Percentiles rank a stretch among this genome's conserved stretches.
These are phyloP conservation scores for Patella ulyssiponensis DNA, from an alignment of 2,888 invertebrate species.

Conservation along the genomic window DNA sequence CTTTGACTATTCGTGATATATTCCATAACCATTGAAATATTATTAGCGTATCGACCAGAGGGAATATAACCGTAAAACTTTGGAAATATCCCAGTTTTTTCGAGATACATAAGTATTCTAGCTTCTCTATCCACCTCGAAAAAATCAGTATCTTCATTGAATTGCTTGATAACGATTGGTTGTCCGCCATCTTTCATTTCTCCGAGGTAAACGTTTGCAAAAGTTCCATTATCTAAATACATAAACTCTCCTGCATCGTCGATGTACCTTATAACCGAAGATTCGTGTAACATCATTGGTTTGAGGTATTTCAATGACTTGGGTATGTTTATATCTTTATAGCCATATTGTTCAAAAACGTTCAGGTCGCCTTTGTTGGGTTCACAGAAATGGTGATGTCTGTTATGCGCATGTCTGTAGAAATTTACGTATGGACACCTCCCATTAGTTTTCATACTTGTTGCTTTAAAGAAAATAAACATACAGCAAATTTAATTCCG, in stretches of 20 bases:
- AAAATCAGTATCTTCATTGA: conserved; percentile 18
- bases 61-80: conserved; percentile 23
- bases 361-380: neutral
- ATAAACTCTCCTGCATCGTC: conserved; percentile 11
- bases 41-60: conserved; percentile 11
- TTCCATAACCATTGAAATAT: conserved; percentile 32
- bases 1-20: conserved; percentile 19
- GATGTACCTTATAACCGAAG: conserved; percentile 29
- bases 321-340: neutral
- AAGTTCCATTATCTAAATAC: conserved; percentile 24
- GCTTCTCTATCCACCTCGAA: conserved; percentile 23
- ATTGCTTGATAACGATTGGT: conserved; percentile 29
- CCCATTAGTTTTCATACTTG: too few species aligned
- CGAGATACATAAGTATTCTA: conserved; percentile 25
- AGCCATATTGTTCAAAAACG: conserved; percentile 16
- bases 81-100: neutral
- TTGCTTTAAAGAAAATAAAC: too few species aligned
- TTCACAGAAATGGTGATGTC: too few species aligned
- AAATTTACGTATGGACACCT: too few species aligned
- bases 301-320: neutral
- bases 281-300: conserved; percentile 28
- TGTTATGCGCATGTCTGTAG: too few species aligned
- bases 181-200: conserved; percentile 12
- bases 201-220: conserved; percentile 28
- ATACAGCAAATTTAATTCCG: too few species aligned